phyloP scores from a whole-genome alignment of 2,113 vertebrate genomes.

The Sterrhoptilus dennistouni region DNA sequence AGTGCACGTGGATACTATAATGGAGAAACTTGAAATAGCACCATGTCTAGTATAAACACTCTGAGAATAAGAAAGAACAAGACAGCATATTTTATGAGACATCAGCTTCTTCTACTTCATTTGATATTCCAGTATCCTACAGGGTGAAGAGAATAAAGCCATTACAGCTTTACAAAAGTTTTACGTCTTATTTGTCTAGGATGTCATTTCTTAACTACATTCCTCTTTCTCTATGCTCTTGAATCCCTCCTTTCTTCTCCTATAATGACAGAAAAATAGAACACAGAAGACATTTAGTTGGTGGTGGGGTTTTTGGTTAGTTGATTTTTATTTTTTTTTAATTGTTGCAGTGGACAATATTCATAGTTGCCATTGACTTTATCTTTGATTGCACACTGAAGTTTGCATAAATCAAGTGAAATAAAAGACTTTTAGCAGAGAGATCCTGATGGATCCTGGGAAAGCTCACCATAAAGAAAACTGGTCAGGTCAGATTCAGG shows the following conservation, averaged over 20 bases:
- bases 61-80: background rate
- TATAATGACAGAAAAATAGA: background rate
- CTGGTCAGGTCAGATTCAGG: background rate
- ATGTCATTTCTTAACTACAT: background rate
- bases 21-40: background rate
- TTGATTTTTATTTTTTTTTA: too few relatives aligned
- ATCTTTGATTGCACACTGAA: background rate
- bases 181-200: background rate
- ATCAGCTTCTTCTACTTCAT: background rate
- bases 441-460: background rate
- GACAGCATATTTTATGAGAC: background rate
- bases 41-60: background rate
- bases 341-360: background rate
- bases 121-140: background rate
- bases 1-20: background rate
- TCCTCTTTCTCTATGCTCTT: background rate
- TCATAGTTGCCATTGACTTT: background rate
- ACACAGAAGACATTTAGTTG: background rate
- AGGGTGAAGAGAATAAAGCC: background rate
- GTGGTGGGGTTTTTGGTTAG: fast-evolving
- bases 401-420: background rate
- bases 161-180: background rate
- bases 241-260: background rate
- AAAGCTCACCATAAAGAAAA: background rate
- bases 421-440: background rate